Evolutionary conservation across 2,888 invertebrate species (phyloP), one percentile per base, ranked within the genome.

Genomic region (Acleris holmiana): DNA sequence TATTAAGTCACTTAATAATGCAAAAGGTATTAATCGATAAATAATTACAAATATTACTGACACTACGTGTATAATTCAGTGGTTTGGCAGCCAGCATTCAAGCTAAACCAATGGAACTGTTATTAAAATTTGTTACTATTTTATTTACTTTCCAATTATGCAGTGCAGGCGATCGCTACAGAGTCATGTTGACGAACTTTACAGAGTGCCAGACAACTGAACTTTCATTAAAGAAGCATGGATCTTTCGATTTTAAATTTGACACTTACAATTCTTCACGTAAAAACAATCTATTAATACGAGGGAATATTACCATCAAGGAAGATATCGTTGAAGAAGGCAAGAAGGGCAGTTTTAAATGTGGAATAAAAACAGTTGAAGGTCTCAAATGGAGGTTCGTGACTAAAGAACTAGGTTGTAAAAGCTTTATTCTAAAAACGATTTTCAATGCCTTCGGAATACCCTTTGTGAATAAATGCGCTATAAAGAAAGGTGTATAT

Each of bases 321-420:
- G 55, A 55, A 44, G 21, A 55, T 17, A 23, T 44, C 2, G 23
- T 23, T n/a, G 41, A 44, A 55, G 23, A 10, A n/a, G 23, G 23
- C 23, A 44, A 55, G 44, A 55, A 23, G 1, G 41, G 17, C 4
- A 44, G n/a, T 21, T 55, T 55, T 0, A 55, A 44, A 55, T 55
- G 55, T 23, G 55, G 55, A 23, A 23, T 55, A 8, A 10, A 44
- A 25, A 44, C 44, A 55, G 4, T 23, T 23, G 55, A 55, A 4
- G 55, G 55, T 23, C 23, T 55, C 5, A 55, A 55, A n/a, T 55
- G 55, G 55, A 41, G 44, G 17, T 44, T 55, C 23, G n/a, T 17
- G 3, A 44, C 25, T 4, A 44, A 25, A 23, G 19, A 55, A 5
- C 55, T 55, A 40, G 55, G 44, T 6, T 55, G 55, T 23, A 55